These are phyloP conservation scores for Peromyscus nudipes DNA, from an alignment of 2,797 vertebrate genomes.

Conservation along the genomic window DNA sequence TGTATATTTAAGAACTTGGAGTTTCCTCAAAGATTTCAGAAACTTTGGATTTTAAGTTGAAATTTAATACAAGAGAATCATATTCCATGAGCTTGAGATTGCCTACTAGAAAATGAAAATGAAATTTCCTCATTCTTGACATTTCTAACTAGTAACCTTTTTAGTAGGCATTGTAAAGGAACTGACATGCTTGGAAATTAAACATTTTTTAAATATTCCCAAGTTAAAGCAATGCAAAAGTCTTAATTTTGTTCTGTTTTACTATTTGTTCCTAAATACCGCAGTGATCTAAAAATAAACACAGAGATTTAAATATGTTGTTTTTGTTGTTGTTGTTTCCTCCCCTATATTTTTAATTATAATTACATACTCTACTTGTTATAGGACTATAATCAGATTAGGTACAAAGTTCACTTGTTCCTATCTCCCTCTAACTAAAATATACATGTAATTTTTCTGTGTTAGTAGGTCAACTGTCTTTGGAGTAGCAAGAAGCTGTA, in stretches of 20 bases:
- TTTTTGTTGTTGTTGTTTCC: background rate
- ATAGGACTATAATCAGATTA: background rate
- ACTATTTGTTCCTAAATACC: background rate
- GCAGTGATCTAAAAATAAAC: background rate
- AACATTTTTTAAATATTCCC: background rate
- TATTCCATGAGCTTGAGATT: background rate
- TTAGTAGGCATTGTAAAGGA: background rate
- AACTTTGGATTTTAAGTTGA: background rate
- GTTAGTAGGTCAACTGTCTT: background rate
- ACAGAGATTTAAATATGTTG: background rate
- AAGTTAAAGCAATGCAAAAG: background rate
- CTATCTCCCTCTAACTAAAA: background rate
- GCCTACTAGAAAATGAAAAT: background rate
- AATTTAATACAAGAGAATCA: conserved; percentile 14
- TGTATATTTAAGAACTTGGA: background rate
- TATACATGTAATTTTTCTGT: background rate
- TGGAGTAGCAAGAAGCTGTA: background rate
- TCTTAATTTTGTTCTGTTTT: background rate
- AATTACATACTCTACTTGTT: background rate
- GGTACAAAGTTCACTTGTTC: background rate
- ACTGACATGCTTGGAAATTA: background rate
- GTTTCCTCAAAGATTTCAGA: background rate
- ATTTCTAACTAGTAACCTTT: conserved; percentile 6
- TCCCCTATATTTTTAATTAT: background rate
- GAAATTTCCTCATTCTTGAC: background rate